These are phyloP conservation scores for Myzus persicae DNA, from an alignment of 1,140 invertebrate genomes.

Conservation along the genomic window DNA sequence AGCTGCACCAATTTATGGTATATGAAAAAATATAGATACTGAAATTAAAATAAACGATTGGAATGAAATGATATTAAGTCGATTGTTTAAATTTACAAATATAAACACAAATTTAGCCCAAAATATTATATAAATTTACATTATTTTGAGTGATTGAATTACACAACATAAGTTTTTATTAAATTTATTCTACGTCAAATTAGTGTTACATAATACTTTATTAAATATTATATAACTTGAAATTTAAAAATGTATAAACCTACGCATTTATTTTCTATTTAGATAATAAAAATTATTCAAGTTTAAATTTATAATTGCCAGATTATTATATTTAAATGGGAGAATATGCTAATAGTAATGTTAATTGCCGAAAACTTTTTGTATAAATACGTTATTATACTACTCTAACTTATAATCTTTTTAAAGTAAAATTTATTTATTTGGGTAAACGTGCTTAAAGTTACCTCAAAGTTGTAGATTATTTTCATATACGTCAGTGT, in stretches of 20 bases:
- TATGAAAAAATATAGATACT: too few species aligned
- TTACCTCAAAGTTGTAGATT: neutral
- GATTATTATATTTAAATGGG: neutral
- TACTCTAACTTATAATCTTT: neutral
- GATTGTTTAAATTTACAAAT: too few species aligned
- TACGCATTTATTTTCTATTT: neutral
- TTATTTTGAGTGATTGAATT: too few species aligned
- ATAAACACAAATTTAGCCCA: too few species aligned
- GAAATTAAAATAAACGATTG: too few species aligned
- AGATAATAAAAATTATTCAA: neutral
- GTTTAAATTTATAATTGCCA: neutral
- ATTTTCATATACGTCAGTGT: too few species aligned
- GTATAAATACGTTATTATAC: neutral
- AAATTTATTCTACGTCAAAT: neutral
- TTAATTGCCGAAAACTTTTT: neutral
- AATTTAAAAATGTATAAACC: too few species aligned
- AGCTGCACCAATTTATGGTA: too few species aligned
- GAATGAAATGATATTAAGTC: too few species aligned
- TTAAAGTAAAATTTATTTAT: slow-evolving; percentile 1
- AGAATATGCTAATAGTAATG: slow-evolving; percentile 11
- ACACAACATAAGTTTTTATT: neutral
- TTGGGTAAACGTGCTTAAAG: neutral
- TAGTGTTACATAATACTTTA: neutral
- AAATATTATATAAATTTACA: too few species aligned
- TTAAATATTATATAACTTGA: too few species aligned